Evolutionary conservation across 2,797 vertebrate genomes (phyloP).

Genomic region (Myripristis murdjan): DNA sequence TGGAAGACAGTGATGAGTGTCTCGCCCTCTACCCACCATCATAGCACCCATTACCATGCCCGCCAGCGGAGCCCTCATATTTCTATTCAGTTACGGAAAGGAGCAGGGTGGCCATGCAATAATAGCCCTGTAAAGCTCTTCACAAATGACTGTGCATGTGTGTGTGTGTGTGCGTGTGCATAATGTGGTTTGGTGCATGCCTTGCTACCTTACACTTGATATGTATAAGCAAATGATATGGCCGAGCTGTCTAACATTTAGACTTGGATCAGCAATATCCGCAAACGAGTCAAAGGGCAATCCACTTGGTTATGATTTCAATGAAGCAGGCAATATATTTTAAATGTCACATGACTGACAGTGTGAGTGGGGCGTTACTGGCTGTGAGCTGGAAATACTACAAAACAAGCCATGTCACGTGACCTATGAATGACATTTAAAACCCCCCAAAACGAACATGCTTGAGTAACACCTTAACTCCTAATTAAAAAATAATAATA

Average conservation of each 20-base stretch:
- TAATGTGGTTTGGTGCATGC: conserved; percentile 4
- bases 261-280: not conserved
- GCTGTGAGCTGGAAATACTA: too few species aligned
- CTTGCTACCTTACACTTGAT: conserved; percentile 18
- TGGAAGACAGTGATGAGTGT: conserved; percentile 46
- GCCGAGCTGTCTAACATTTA: not conserved
- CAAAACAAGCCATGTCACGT: too few species aligned
- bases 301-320: not conserved
- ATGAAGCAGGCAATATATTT: not conserved
- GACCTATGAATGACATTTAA: too few species aligned
- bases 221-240: conserved; percentile 14
- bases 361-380: too few species aligned
- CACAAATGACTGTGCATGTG: not conserved
- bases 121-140: conserved; percentile 27
- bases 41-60: conserved; percentile 19
- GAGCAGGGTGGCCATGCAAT: conserved; percentile 32
- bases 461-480: too few species aligned
- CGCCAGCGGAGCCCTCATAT: conserved; percentile 50
- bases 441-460: too few species aligned
- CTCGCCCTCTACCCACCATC: conserved; percentile 49
- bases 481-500: too few species aligned
- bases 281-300: not conserved
- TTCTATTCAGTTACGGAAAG: conserved; percentile 61
- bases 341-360: not conserved
- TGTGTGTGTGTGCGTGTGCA: conserved; percentile 16